Base-by-base conservation (phyloP, 2,797 vertebrate species). In the Melanotaenia boesemani region DNA sequence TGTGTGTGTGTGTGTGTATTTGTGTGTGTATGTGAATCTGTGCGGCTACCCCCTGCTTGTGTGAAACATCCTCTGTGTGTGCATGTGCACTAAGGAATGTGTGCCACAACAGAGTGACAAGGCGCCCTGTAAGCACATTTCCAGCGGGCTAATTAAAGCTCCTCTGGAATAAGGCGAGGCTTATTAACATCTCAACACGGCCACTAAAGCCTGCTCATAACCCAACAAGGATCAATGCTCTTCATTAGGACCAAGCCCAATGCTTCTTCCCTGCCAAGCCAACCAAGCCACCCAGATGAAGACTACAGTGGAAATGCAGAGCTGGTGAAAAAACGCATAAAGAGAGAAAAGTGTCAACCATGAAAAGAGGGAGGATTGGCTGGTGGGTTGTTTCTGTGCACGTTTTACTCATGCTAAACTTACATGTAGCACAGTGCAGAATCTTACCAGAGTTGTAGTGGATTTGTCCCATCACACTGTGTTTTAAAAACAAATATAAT, bases 111-210 rank as follows among this genome's bases (percentile, higher is more conserved):
- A 78, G 82, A 92, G 87, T 93, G 92, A 92, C 92, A 93, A 87
- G 71, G 70, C 66, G 91, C 93, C 68, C 88, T 34, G 93, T 95
- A 94, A 95, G 94, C 94, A 95, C 92, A 94, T 94, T 95, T 95
- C 85, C 92, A 88, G 86, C 84, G 85, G 90, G 91, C 93, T 95
- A 95, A 95, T 95, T 95, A 95, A 94, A 94, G 90, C 90, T 90
- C 86, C 84, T 88, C 86, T 86, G 64, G 93, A 93, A 94, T 94
- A 93, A 91, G 81, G 87, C 86, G 82, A 77, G 80, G 79, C 93
- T 94, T 94, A 93, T 95, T 95, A 95, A 93, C 86, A 85, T 93
- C 88, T 90, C 90, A 85, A 82, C 89, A 26, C 69, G 34, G 81
- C 90, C 89, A 89, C 92, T 90, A 88, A 89, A 88, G 90, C 78